Base-by-base conservation (phyloP, 2,888 invertebrate species). In the Sphaerophoria taeniata region DNA sequence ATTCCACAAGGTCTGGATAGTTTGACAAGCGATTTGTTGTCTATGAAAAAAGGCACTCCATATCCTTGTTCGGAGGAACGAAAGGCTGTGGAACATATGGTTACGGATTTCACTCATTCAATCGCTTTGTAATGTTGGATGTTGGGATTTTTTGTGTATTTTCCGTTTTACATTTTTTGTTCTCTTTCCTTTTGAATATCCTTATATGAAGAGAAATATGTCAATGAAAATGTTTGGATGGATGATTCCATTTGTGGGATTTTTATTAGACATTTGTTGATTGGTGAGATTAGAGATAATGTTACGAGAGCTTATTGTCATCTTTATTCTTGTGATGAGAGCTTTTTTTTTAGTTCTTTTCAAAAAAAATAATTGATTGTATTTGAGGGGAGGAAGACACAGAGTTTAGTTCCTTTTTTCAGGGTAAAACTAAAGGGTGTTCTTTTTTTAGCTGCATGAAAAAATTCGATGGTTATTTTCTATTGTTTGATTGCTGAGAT, bases 221-320 rank as follows among this genome's bases (percentile, higher is more conserved):
- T 55, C 79, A 71, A 71, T 67, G 67, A 69, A 47, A 14, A 49
- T 77, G 36, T 39, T 24, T 74, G 70, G 51, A 31, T 39, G 36
- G 47, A 60, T 55, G 61, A 55, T 69, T 69, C 36, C 77, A 67
- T 69, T 72, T 84, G 80, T 69, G 84, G 84, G 65, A 71, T 84
- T 79, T 24, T 80, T 84, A 84, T 80, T 71, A 80, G 80, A 75
- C 84, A 84, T 80, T 84, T 84, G 84, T 84, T 84, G 84, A 84
- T 80, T 84, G 84, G 71, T 49, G 47, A 56, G 72, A 80, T 84
- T 75, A 61, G 45, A 61, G 80, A 76, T 72, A 84, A 79, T 74
- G 73, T 83, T 49, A 39, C n/a, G 9, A 67, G 67, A 39, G 53
- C 33, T 67, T 67, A n/a, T 51, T 24, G n/a, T 53, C 53, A 53